Base-by-base conservation (phyloP, 2,113 vertebrate genomes). In the Speoplatyrhinus poulsoni region DNA sequence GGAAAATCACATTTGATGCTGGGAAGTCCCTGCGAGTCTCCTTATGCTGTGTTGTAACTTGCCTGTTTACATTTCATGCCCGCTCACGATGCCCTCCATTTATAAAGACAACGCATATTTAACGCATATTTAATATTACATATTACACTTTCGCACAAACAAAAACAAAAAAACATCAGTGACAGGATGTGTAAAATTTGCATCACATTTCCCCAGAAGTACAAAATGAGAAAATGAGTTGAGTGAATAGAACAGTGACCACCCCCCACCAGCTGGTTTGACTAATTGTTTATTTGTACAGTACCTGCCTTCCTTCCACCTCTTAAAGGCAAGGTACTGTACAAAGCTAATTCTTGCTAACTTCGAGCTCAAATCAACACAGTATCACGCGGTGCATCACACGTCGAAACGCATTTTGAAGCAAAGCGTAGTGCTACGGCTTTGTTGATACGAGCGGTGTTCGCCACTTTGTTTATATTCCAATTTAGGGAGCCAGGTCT, bases 11-110 rank as follows among this genome's bases (percentile, higher is more conserved):
- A 56, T 70, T 47, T 67, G 70, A 83, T 62, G 13, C 65, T 60
- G 87, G 89, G 82, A 89, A 82, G 73, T 82, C 82, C 88, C 79
- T 1, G 13, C 6, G 65, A 57, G 17, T 52, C 67, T 56, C 63
- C 56, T 73, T 75, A 33, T 82, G 80, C 67, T 13, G 48, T 75
- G 79, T 77, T 83, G 76, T 19, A 64, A 81, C 85, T 74, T 77
- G 77, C 72, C 72, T 76, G 32, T 57, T 61, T 80, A 56, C 60
- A 46, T 13, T 62, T 60, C 69, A 59, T 55, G 53, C 59, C 50
- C 60, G 19, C 55, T 73, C 16, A 13, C 36, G 57, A 72, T 64
- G 63, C 80, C 66, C 75, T 70, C 57, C 72, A 4, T 53, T 15
- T 15, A 53, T 57, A 72, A 76, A 66, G 65, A 75, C 82, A 72